Base-by-base conservation (phyloP, 2,113 vertebrate genomes). In the Melanerpes aurifrons region DNA sequence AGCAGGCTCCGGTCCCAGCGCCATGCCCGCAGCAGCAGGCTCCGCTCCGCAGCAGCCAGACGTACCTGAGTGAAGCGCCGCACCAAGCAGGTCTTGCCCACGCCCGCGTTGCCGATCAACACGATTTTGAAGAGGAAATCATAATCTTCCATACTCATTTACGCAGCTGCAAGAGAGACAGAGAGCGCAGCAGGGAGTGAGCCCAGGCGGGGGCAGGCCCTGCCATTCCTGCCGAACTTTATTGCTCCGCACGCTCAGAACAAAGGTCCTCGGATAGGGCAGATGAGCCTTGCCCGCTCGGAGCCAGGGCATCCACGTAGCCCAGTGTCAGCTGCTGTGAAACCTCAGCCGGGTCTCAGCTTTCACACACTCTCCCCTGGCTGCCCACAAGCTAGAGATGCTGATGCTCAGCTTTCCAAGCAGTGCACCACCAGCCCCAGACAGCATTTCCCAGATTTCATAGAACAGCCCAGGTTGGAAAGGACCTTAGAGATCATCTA, bases 131-230 rank as follows among this genome's bases (percentile, higher is more conserved):
- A 99, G 96, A 99, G 98, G 98, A 99, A 99, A 98, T 99, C 99
- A 99, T 99, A 99, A 99, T 99, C 99, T 99, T 99, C 99, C 99
- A 99, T 99, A 97, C 98, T 99, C 99, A 99, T 98, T 98, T 97
- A 97, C 96, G 97, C 98, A 98, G 97, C 98, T 99, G 97, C 59
- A 95, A 94, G 75, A 73, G 80, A 96, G 93, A 94, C 32, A 74
- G 54, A 92, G 32, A 81, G 40, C 4, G 2, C 35, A 25, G 47
- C 4, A 31, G 21, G 0, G 10, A 6, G 16, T 91, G 62, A 96
- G 47, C 3, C 66, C 10, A 64, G 58, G 28, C 4, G 1, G 37
- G 12, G 37, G 62, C 81, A 32, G 37, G 50, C 54, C 50, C 56
- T 88, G 72, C 68, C 73, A 61, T 94, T 40, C 70, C 77, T 15